phyloP scores from a whole-genome alignment of 2,113 vertebrate genomes.

The Bujurquina vittata region DNA sequence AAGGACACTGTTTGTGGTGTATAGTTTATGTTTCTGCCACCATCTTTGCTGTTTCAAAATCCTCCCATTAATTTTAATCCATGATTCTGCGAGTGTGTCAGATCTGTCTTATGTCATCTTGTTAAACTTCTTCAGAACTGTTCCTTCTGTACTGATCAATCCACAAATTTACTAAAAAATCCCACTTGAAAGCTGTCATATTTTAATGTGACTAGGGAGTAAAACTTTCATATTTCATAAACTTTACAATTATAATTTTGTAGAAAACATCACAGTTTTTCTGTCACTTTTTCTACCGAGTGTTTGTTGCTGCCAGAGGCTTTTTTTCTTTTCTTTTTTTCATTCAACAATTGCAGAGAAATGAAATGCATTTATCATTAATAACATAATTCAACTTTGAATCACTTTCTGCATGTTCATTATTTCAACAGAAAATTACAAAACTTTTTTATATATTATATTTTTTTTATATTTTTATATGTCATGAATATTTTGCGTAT shows the following conservation, averaged over 20 bases:
- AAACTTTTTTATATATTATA: background rate
- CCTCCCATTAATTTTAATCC: background rate
- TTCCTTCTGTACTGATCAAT: background rate
- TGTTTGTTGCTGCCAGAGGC: background rate
- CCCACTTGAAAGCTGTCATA: background rate
- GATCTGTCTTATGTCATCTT: background rate
- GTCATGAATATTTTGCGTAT: background rate
- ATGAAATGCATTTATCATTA: background rate
- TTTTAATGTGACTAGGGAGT: background rate
- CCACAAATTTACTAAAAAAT: background rate
- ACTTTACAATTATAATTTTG: background rate
- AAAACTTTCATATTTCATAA: background rate
- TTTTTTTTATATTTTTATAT: accelerated
- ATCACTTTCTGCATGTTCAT: background rate
- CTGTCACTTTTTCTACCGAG: accelerated
- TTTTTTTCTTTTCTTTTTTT: background rate
- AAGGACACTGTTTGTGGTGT: background rate
- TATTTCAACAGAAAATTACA: background rate
- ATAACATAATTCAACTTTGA: background rate
- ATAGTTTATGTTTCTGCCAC: background rate
- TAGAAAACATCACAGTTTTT: background rate
- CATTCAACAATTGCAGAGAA: background rate
- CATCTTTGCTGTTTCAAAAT: background rate
- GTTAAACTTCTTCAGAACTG: background rate
- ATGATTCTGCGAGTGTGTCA: background rate